Conservation (phyloP, 2,797 vertebrate species). For the Hippocampus kuda region DNA sequence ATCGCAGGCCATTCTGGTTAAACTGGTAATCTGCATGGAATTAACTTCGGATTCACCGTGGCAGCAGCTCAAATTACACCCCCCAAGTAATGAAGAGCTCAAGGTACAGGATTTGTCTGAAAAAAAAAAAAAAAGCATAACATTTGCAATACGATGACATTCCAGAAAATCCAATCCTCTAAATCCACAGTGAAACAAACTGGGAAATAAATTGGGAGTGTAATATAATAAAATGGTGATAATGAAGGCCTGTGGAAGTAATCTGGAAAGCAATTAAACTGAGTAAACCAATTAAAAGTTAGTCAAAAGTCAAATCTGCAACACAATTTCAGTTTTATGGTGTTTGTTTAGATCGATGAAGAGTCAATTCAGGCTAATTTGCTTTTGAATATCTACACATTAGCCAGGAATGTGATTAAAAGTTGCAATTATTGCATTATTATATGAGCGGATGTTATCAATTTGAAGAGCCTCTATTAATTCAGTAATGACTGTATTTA, state of each 20-base stretch:
- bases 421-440: background rate
- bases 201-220: slow-evolving; percentile 28
- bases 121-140: slow-evolving; percentile 11
- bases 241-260: slow-evolving; percentile 16
- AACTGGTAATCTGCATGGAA: slow-evolving; percentile 47
- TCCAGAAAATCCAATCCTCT: slow-evolving; percentile 36
- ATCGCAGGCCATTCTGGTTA: slow-evolving; percentile 22
- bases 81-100: slow-evolving; percentile 26
- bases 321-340: slow-evolving; percentile 1
- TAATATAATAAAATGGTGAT: slow-evolving; percentile 31
- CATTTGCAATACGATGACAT: slow-evolving; percentile 14
- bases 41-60: slow-evolving; percentile 45
- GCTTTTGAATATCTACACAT: background rate
- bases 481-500: background rate
- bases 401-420: background rate
- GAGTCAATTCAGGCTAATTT: background rate
- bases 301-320: background rate
- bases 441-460: background rate
- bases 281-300: slow-evolving; percentile 5
- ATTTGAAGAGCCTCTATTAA: background rate
- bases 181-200: slow-evolving; percentile 28
- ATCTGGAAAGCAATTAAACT: slow-evolving; percentile 10
- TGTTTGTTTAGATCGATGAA: background rate
- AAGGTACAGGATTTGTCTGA: slow-evolving; percentile 23
- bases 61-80: slow-evolving; percentile 41